phyloP scores from a whole-genome alignment of 2,113 vertebrate genomes.

The Aegithalos caudatus region DNA sequence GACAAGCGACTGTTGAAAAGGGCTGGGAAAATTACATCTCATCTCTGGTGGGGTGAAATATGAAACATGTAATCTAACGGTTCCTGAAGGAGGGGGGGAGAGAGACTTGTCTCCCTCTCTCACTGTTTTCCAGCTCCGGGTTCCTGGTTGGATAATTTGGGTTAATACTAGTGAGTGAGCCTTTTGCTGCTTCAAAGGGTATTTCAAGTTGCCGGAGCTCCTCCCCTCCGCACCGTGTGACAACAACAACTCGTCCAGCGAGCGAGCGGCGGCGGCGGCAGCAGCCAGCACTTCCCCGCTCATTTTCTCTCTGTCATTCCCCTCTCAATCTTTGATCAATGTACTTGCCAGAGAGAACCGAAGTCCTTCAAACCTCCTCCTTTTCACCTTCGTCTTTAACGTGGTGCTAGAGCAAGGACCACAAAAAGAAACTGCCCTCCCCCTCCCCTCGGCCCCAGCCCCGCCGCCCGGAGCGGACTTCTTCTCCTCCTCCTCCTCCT shows the following conservation, averaged over 20 bases:
- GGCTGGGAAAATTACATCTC: slow-evolving; percentile 47
- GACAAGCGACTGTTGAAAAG: slow-evolving; percentile 35
- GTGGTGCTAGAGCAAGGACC: slow-evolving; percentile 79
- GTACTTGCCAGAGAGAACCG: slow-evolving; percentile 82
- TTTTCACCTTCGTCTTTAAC: slow-evolving; percentile 79
- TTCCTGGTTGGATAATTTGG: slow-evolving; percentile 79
- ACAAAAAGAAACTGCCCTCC: slow-evolving; percentile 61
- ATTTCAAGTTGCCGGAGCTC: slow-evolving; percentile 90
- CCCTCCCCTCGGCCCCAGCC: slow-evolving; percentile 64
- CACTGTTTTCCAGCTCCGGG: slow-evolving; percentile 50
- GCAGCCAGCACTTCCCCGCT: slow-evolving; percentile 87
- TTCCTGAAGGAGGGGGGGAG: neutral
- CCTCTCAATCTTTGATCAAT: slow-evolving; percentile 93
- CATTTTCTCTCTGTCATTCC: slow-evolving; percentile 94
- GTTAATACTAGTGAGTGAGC: slow-evolving; percentile 77
- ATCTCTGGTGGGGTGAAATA: slow-evolving; percentile 29
- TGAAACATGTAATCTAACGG: slow-evolving; percentile 66
- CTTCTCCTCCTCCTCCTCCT: slow-evolving; percentile 53
- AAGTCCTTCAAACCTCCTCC: slow-evolving; percentile 79
- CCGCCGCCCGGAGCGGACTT: slow-evolving; percentile 74
- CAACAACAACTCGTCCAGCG: slow-evolving; percentile 97
- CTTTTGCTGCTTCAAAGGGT: slow-evolving; percentile 85
- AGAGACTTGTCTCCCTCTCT: neutral
- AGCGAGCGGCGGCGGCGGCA: slow-evolving; percentile 73
- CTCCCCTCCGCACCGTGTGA: slow-evolving; percentile 93